A percentile compares a stretch with the other conserved stretches of the same genome.
Evolutionary conservation across 2,888 invertebrate genomes (phyloP).

Genomic region (Acholoe squamosa): DNA sequence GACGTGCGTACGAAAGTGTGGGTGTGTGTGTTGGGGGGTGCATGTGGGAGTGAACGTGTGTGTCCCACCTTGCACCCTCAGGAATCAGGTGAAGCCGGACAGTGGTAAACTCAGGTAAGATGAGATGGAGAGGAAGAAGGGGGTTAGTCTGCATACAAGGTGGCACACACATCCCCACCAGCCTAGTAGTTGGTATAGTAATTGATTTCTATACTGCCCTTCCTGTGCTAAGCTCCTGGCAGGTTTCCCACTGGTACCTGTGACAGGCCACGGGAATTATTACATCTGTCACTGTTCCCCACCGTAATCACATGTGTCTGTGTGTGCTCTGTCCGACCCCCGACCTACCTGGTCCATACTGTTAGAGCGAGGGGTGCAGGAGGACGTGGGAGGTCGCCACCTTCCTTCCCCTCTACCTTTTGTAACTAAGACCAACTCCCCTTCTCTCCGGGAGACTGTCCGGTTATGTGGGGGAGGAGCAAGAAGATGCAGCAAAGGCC

Average conservation of each 20-base stretch:
- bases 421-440: background rate
- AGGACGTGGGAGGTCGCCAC: background rate
- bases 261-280: slow-evolving; percentile 5
- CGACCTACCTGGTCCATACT: background rate
- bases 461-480: background rate
- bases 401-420: background rate
- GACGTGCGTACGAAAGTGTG: background rate
- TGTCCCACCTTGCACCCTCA: background rate
- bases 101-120: background rate
- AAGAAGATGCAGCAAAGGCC: background rate
- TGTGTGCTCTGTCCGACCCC: background rate
- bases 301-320: slow-evolving; percentile 20
- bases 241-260: slow-evolving; percentile 35
- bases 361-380: background rate
- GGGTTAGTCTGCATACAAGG: background rate
- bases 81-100: background rate
- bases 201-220: slow-evolving; percentile 53
- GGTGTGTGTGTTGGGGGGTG: background rate
- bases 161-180: background rate
- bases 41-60: background rate
- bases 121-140: no score
- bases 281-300: slow-evolving; percentile 35
- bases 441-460: background rate
- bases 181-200: background rate
- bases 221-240: background rate